These are phyloP conservation scores for Gymnopithys bicolor DNA, from an alignment of 2,797 vertebrate genomes.

Conservation along the genomic window DNA sequence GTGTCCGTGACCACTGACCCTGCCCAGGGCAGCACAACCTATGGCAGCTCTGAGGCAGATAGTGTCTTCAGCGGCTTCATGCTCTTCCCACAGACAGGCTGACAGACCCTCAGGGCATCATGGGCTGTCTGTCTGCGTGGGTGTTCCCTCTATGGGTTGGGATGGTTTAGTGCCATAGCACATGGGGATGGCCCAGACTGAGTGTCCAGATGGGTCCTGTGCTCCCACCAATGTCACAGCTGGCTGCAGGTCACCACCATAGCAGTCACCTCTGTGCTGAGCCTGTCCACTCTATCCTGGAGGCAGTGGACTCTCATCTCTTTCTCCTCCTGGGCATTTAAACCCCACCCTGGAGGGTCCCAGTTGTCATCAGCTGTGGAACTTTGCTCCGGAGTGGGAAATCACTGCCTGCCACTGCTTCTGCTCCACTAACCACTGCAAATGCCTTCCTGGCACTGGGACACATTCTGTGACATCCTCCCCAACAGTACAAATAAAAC, in stretches of 20 bases:
- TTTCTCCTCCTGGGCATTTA: neutral
- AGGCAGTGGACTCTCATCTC: neutral
- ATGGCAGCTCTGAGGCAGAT: slow-evolving; percentile 32
- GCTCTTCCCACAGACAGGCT: slow-evolving; percentile 57
- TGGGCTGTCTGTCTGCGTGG: rapidly evolving
- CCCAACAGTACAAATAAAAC: slow-evolving; percentile 13
- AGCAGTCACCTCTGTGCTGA: neutral
- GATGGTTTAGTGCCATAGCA: neutral
- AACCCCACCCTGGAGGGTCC: neutral
- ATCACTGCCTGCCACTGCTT: neutral
- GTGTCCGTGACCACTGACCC: slow-evolving; percentile 63
- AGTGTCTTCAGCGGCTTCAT: slow-evolving; percentile 82
- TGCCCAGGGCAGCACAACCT: neutral
- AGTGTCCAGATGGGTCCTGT: neutral
- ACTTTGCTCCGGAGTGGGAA: neutral
- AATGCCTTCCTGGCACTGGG: neutral
- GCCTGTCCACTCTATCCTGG: rapidly evolving
- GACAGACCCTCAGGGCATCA: rapidly evolving
- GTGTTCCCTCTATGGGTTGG: neutral
- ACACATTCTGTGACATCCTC: neutral
- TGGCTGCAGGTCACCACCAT: neutral
- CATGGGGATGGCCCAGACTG: rapidly evolving
- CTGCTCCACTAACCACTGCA: neutral
- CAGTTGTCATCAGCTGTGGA: neutral
- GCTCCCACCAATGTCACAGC: neutral